A percentile compares a stretch with the other conserved stretches of the same genome.
phyloP scores from a whole-genome alignment of 2,888 invertebrate species.

The Nomada lathburiana region DNA sequence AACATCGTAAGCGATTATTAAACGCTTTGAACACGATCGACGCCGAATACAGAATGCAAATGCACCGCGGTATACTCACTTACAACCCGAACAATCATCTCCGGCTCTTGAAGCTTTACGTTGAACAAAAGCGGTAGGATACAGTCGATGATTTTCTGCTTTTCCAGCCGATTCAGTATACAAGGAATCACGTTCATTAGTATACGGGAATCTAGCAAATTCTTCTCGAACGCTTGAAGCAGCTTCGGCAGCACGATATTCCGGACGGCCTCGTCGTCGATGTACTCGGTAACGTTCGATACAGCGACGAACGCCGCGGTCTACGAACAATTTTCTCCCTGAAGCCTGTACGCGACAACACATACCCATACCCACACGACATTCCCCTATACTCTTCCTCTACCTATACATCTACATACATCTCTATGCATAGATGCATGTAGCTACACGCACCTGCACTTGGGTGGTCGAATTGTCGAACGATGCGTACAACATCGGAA shows the following conservation, averaged over 20 bases:
- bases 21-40: no score
- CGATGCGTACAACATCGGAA: constrained; percentile 94
- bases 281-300: constrained; percentile 92
- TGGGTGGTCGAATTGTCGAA: constrained; percentile 95
- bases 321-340: constrained; percentile 85
- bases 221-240: constrained; percentile 92
- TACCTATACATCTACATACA: background rate
- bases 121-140: constrained; percentile 95
- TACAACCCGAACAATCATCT: constrained; percentile 95
- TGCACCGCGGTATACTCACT: constrained; percentile 89
- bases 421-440: no score
- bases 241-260: constrained; percentile 93
- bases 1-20: background rate
- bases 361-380: no score
- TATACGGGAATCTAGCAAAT: constrained; percentile 91
- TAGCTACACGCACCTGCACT: constrained; percentile 89
- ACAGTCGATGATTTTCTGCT: constrained; percentile 94
- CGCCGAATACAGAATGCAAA: background rate
- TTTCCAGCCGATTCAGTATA: constrained; percentile 93
- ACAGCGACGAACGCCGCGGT: constrained; percentile 95
- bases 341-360: no score
- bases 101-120: constrained; percentile 94
- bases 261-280: constrained; percentile 93
- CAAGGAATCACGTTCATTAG: constrained; percentile 92
- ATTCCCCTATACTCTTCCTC: no score